Evolutionary conservation across 2,113 vertebrate genomes (phyloP).

Genomic region (Haemorhous mexicanus): DNA sequence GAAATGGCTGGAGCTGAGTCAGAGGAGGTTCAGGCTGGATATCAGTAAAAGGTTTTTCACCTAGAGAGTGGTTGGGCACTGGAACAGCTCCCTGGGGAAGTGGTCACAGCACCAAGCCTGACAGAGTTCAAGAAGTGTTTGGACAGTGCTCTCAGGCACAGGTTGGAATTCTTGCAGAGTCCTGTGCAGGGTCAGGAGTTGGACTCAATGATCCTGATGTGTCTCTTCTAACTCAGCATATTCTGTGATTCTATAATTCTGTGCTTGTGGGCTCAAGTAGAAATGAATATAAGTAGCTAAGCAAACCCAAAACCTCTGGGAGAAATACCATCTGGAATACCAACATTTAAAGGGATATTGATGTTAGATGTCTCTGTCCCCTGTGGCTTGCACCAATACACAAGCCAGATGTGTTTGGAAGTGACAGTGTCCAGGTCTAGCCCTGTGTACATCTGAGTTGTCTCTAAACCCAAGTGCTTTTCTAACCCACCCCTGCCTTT

Average conservation of each 20-base stretch:
- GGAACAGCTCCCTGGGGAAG: not conserved
- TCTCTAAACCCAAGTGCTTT: not conserved
- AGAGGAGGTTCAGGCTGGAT: not conserved
- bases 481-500: not conserved
- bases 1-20: not conserved
- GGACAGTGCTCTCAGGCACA: not conserved
- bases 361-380: not conserved
- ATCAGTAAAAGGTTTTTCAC: not conserved
- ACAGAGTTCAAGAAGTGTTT: not conserved
- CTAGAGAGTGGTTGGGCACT: not conserved
- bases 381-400: not conserved
- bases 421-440: not conserved
- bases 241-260: not conserved
- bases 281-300: not conserved
- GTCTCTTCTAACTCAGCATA: not conserved
- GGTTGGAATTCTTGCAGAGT: not conserved
- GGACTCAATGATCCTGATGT: not conserved
- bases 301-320: not conserved
- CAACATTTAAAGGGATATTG: not conserved
- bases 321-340: not conserved
- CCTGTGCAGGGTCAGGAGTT: not conserved
- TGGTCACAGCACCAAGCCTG: not conserved
- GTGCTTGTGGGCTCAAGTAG: not conserved
- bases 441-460: not conserved
- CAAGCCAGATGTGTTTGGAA: not conserved